A percentile compares a stretch with the other conserved stretches of the same genome.
These are phyloP conservation scores for Galerucella nymphaeae DNA, from an alignment of 2,888 invertebrate genomes.

Conservation along the genomic window DNA sequence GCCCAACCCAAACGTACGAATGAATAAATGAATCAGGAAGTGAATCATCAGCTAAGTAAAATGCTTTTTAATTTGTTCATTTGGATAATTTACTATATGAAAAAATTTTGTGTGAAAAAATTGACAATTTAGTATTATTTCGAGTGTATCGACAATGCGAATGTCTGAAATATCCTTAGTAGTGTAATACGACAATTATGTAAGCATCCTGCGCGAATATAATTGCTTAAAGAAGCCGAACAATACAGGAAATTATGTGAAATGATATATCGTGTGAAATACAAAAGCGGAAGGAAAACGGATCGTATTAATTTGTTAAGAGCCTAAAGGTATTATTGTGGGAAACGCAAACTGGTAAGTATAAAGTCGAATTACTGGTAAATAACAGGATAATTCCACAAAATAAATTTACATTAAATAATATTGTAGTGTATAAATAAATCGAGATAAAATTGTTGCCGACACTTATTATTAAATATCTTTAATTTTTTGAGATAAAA, in stretches of 20 bases:
- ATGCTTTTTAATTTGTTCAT: no score
- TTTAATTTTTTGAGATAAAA: background rate
- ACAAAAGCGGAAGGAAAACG: slow-evolving; percentile 49
- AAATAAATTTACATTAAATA: background rate
- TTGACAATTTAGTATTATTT: background rate
- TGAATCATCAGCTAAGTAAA: no score
- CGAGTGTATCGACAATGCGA: background rate
- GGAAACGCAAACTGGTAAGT: slow-evolving; percentile 32
- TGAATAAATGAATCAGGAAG: no score
- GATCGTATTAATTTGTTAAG: slow-evolving; percentile 45
- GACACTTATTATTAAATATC: background rate
- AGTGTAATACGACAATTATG: slow-evolving; percentile 51
- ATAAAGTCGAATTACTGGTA: background rate
- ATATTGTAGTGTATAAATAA: background rate
- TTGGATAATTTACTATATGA: no score
- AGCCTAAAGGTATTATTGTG: slow-evolving; percentile 38
- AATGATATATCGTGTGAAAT: slow-evolving; percentile 56
- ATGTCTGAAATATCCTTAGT: slow-evolving; percentile 44
- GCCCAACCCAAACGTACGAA: no score
- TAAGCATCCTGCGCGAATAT: slow-evolving; percentile 44
- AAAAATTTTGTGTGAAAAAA: no score
- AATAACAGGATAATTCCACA: background rate
- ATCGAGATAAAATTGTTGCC: background rate
- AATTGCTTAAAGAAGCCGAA: slow-evolving; percentile 50
- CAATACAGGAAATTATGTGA: slow-evolving; percentile 54